phyloP scores from a whole-genome alignment of 1,140 invertebrate species.

The Drosophila lacteicornis region DNA sequence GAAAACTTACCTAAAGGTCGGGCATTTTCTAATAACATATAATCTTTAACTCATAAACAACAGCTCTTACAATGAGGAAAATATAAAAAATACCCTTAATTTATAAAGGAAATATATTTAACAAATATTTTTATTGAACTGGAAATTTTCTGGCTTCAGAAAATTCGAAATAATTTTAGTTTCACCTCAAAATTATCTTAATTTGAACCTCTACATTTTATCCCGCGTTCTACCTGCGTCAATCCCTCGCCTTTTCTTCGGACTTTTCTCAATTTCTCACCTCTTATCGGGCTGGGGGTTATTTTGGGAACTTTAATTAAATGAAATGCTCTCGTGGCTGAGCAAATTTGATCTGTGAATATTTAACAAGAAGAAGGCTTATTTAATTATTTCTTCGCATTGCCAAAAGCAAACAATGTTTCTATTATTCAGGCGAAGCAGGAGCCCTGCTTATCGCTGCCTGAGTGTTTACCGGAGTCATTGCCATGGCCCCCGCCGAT shows the following conservation, averaged over 20 bases:
- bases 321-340: conserved; percentile 47
- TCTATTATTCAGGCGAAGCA: conserved; percentile 46
- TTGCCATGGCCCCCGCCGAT: conserved; percentile 43
- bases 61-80: too few relatives aligned
- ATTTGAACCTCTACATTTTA: not conserved
- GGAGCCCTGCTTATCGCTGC: conserved; percentile 17
- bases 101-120: too few relatives aligned
- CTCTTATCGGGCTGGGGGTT: conserved; percentile 57
- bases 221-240: conserved; percentile 35
- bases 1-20: too few relatives aligned
- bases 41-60: too few relatives aligned
- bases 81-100: too few relatives aligned
- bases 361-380: conserved; percentile 72
- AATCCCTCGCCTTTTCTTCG: conserved; percentile 26
- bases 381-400: conserved; percentile 73
- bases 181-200: not conserved
- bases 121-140: too few relatives aligned
- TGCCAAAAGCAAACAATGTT: conserved; percentile 63
- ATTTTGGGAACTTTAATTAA: conserved; percentile 72
- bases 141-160: not conserved
- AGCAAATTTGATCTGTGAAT: conserved; percentile 58
- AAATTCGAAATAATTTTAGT: not conserved
- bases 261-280: conserved; percentile 42
- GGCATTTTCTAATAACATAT: too few relatives aligned
- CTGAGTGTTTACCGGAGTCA: conserved; percentile 44